Evolutionary conservation across 2,113 vertebrate species (phyloP).

Genomic region (Tachysurus vachellii): DNA sequence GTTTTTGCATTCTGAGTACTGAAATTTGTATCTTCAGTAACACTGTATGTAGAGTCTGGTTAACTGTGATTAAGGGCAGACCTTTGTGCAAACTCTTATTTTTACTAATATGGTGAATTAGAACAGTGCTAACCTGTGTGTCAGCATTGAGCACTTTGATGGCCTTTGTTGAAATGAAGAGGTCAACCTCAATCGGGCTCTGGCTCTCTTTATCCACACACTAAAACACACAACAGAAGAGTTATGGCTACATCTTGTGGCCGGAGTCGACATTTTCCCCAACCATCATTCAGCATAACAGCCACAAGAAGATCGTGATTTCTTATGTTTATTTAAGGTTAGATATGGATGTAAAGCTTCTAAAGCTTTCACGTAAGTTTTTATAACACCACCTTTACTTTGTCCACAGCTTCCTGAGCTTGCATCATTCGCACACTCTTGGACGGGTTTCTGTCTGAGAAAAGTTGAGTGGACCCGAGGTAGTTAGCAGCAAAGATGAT

Average conservation of each 20-base stretch:
- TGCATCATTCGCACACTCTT: conserved; percentile 97
- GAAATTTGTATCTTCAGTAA: background rate
- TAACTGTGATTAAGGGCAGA: background rate
- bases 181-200: conserved; percentile 91
- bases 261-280: conserved; percentile 9
- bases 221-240: conserved; percentile 44
- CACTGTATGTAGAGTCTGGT: background rate
- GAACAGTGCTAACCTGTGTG: conserved; percentile 82
- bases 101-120: background rate
- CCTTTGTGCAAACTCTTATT: background rate
- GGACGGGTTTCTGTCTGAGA: conserved; percentile 94
- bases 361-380: background rate
- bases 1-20: background rate
- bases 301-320: background rate
- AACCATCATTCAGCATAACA: background rate
- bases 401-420: conserved; percentile 93
- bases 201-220: conserved; percentile 83
- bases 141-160: conserved; percentile 98
- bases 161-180: conserved; percentile 98
- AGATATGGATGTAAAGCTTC: background rate
- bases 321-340: too few relatives aligned
- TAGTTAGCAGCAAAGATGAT: conserved; percentile 99
- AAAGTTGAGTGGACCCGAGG: conserved; percentile 93
- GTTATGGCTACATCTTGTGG: conserved; percentile 53
- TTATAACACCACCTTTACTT: conserved; percentile 83